Conservation (phyloP, 2,797 vertebrate genomes). For the Gadopsis marmoratus region DNA sequence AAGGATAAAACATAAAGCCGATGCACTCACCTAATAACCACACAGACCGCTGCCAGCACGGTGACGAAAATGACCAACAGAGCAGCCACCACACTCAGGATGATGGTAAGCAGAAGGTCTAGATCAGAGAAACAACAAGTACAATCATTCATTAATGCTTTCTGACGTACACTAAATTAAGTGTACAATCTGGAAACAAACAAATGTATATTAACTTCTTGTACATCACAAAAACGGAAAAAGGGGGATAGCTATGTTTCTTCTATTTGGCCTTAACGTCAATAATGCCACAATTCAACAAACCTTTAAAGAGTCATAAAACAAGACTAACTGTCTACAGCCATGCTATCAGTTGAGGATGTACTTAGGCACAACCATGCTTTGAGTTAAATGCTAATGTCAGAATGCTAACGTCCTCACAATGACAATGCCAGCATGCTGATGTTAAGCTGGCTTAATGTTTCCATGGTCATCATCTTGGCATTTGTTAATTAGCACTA, state of each 20-base stretch:
- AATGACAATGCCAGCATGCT: neutral
- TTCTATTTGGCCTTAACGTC: neutral
- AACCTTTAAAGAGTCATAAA: neutral
- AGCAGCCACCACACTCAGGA: constrained; percentile 82
- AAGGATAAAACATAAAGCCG: neutral
- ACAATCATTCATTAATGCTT: neutral
- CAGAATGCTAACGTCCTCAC: neutral
- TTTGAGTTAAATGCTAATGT: neutral
- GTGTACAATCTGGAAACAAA: neutral
- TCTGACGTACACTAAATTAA: neutral
- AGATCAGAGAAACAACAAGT: constrained; percentile 49
- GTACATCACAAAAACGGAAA: neutral
- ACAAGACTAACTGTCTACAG: neutral
- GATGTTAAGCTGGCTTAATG: too few relatives aligned
- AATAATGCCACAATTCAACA: neutral
- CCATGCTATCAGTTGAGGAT: neutral
- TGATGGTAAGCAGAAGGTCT: constrained; percentile 79
- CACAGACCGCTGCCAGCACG: constrained; percentile 80
- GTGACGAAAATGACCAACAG: constrained; percentile 69
- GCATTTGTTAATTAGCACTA: too few relatives aligned
- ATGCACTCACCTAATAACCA: constrained; percentile 87
- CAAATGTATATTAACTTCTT: neutral
- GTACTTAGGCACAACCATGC: neutral
- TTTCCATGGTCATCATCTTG: neutral
- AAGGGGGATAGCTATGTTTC: neutral